Percentiles rank a stretch among this genome's conserved stretches.
phyloP scores from a whole-genome alignment of 1,140 invertebrate genomes.

The Oncopeltus fasciatus region DNA sequence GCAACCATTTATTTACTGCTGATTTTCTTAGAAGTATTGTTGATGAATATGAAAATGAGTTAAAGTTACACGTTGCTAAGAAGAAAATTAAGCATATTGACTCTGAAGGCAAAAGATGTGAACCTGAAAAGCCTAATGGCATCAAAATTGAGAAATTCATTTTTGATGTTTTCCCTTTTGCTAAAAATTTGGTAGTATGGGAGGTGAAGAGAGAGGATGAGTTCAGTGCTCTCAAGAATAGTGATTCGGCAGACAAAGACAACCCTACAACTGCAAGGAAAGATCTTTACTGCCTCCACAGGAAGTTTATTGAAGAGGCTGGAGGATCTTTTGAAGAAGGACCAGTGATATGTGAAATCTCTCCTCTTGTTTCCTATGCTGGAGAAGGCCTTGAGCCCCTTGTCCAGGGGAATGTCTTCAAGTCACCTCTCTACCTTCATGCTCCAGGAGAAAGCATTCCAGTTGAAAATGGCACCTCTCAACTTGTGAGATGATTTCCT shows the following conservation, averaged over 20 bases:
- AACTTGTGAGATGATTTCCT: not conserved
- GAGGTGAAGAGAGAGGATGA: constrained; percentile 85
- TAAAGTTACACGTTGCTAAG: constrained; percentile 88
- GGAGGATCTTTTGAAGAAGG: constrained; percentile 52
- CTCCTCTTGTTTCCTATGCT: constrained; percentile 76
- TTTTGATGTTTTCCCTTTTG: constrained; percentile 94
- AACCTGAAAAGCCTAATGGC: constrained; percentile 76
- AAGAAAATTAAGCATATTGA: constrained; percentile 91
- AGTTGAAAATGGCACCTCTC: not conserved
- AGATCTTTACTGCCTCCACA: constrained; percentile 68
- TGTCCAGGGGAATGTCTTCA: constrained; percentile 50
- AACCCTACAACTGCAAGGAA: constrained; percentile 72
- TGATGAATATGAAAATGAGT: constrained; percentile 44
- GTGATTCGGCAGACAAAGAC: constrained; percentile 72
- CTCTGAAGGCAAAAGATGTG: constrained; percentile 46
- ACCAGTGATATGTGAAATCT: constrained; percentile 71
- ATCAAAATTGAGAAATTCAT: constrained; percentile 99
- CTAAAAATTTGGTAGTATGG: constrained; percentile 82
- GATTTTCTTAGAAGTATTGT: constrained; percentile 62
- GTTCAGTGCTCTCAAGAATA: constrained; percentile 94
- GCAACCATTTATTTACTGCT: constrained; percentile 91
- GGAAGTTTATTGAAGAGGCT: constrained; percentile 64
- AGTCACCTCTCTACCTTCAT: constrained; percentile 44
- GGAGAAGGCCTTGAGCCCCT: constrained; percentile 64
- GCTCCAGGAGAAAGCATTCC: constrained; percentile 18